Conservation (phyloP, 2,797 vertebrate species). For the Cuniculus paca region DNA sequence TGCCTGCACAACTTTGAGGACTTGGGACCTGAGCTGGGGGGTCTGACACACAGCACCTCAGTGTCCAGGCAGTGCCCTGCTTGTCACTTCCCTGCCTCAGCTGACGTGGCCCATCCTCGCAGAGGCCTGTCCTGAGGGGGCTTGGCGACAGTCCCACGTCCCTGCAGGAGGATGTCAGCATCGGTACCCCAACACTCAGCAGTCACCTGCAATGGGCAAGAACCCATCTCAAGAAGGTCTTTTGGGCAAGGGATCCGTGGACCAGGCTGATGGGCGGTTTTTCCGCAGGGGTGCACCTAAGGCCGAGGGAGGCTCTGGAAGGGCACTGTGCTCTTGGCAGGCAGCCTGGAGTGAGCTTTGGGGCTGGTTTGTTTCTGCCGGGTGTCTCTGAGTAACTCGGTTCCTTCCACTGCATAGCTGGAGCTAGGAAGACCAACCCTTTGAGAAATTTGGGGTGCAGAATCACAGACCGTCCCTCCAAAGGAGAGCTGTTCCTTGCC, state of each 20-base stretch:
- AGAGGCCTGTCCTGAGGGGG: not conserved
- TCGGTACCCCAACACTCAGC: rapidly evolving
- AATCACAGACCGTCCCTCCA: not conserved
- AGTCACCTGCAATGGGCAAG: not conserved
- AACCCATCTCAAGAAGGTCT: not conserved
- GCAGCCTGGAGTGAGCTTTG: not conserved
- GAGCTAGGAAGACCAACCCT: not conserved
- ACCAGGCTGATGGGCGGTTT: not conserved
- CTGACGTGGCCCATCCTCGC: not conserved
- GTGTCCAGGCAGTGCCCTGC: not conserved
- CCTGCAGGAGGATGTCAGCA: no score
- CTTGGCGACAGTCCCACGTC: not conserved
- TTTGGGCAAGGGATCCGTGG: not conserved
- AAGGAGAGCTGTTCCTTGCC: not conserved
- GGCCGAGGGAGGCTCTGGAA: not conserved
- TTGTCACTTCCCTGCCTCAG: not conserved
- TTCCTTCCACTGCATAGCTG: not conserved
- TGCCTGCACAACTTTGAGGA: not conserved
- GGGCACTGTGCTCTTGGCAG: not conserved
- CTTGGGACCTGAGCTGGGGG: no score
- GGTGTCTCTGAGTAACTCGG: not conserved
- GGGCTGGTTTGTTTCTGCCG: not conserved
- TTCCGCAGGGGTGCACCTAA: no score
- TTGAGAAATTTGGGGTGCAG: not conserved
- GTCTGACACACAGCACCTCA: rapidly evolving